Evolutionary conservation across 2,888 invertebrate genomes (phyloP), one percentile per base, ranked within the genome.

Genomic region (Brachynemurus nebulosus): DNA sequence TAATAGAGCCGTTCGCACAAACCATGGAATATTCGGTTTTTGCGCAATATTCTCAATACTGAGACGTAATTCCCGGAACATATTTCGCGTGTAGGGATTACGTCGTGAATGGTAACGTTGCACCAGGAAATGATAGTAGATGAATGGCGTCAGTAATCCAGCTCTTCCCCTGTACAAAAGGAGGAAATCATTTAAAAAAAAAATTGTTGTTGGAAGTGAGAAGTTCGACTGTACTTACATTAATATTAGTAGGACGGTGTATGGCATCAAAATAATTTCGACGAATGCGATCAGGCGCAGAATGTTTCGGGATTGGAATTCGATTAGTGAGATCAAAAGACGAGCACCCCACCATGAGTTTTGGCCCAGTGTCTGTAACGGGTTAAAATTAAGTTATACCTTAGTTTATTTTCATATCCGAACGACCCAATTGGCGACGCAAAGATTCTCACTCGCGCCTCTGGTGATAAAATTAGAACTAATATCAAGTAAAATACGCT

Each of bases 61-160:
- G 51, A 80, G 69, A 51, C 90, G 76, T 57, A 97, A 69, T 64
- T 95, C 95, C 52, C 77, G 74, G 71, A 95, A 96, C 65, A 92
- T 84, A 62, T 82, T 91, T 60, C 92, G 80, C 44, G 92, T 92
- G 69, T 90, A 91, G 0, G 96, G 95, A 72, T 98, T 98, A 55
- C 98, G 80, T 46, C 91, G 78, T 5, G 97, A 97, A 48, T 85
- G 71, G 68, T 97, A 93, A 48, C 98, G 81, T 62, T 91, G 76
- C 48, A 82, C 78, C 57, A 98, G 70, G 69, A 98, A 98, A 63
- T 96, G 89, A 68, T 95, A 97, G 72, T 97, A 98, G 57, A 95
- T 78, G 67, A 98, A 86, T 36, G 96, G 95, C 11, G 93, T 86
- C 58, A 97, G 69, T 46, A 97, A 68, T 20, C 86, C 88, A 58